Evolutionary conservation across 1,140 invertebrate genomes (phyloP).

Genomic region (Pseudomyrmex pallidus): DNA sequence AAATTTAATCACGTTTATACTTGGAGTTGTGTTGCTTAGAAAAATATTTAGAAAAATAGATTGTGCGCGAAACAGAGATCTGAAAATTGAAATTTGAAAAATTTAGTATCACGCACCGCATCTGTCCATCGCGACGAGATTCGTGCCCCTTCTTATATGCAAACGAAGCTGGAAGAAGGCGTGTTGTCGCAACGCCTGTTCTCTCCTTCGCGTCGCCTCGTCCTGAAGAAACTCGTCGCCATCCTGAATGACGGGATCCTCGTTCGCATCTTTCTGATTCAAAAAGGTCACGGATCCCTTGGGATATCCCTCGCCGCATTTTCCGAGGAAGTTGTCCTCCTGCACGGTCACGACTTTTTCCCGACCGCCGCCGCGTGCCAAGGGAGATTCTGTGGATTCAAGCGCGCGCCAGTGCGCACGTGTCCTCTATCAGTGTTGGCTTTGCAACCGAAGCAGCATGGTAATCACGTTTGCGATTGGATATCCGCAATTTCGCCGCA

Average conservation of each 20-base stretch:
- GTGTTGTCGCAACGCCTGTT: conserved; percentile 91
- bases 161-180: conserved; percentile 96
- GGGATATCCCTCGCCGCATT: conserved; percentile 72
- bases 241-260: conserved; percentile 59
- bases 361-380: conserved; percentile 69
- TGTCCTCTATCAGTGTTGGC: background rate
- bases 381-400: conserved; percentile 75
- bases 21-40: no score
- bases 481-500: background rate
- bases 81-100: conserved; percentile 29
- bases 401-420: background rate
- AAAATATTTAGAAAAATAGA: no score
- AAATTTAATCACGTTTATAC: no score
- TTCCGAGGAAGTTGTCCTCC: conserved; percentile 75
- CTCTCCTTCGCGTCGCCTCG: conserved; percentile 88
- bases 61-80: no score
- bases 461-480: background rate
- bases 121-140: conserved; percentile 97
- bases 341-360: conserved; percentile 64
- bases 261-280: conserved; percentile 48
- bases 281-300: conserved; percentile 69
- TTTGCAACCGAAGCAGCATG: background rate
- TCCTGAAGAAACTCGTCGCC: conserved; percentile 83
- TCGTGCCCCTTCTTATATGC: conserved; percentile 93
- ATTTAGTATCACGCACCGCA: conserved; percentile 89